Conservation (phyloP, 2,888 invertebrate species). For the Dorcus hopei region DNA sequence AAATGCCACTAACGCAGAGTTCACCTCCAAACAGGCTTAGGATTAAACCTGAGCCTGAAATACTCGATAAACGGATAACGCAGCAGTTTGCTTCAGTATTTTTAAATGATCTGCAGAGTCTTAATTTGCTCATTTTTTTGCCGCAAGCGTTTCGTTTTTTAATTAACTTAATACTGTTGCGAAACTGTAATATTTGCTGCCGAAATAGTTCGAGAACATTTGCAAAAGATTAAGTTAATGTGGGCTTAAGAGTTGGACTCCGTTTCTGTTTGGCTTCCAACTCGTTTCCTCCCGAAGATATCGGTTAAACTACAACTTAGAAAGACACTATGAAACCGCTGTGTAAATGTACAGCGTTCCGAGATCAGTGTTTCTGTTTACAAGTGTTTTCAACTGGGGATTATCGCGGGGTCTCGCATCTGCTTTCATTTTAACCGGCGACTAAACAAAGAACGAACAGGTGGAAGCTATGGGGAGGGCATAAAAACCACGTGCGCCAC, state of each 20-base stretch:
- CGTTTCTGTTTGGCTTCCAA: conserved; percentile 9
- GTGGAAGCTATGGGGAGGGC: conserved; percentile 24
- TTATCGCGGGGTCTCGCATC: conserved; percentile 22
- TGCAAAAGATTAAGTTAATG: conserved; percentile 9
- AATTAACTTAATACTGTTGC: too few relatives aligned
- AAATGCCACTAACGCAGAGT: too few relatives aligned
- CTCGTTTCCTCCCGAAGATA: conserved; percentile 12
- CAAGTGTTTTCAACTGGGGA: conserved; percentile 30
- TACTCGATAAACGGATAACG: too few relatives aligned
- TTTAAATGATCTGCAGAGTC: too few relatives aligned
- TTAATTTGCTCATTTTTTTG: too few relatives aligned
- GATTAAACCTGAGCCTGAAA: too few relatives aligned
- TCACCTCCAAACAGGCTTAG: too few relatives aligned
- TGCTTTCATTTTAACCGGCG: conserved; percentile 17
- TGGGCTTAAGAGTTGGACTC: conserved; percentile 3
- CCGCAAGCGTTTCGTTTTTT: too few relatives aligned
- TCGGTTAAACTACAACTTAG: conserved; percentile 18
- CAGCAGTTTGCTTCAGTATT: too few relatives aligned
- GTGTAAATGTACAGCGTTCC: conserved; percentile 26
- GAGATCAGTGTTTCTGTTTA: conserved; percentile 29
- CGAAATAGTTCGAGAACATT: conserved; percentile 1
- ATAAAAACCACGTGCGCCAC: not conserved
- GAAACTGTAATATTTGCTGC: not conserved
- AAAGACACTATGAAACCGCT: conserved; percentile 28
- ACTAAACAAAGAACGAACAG: conserved; percentile 24